phyloP scores from a whole-genome alignment of 2,888 invertebrate species.

The Druceiella hillmani region DNA sequence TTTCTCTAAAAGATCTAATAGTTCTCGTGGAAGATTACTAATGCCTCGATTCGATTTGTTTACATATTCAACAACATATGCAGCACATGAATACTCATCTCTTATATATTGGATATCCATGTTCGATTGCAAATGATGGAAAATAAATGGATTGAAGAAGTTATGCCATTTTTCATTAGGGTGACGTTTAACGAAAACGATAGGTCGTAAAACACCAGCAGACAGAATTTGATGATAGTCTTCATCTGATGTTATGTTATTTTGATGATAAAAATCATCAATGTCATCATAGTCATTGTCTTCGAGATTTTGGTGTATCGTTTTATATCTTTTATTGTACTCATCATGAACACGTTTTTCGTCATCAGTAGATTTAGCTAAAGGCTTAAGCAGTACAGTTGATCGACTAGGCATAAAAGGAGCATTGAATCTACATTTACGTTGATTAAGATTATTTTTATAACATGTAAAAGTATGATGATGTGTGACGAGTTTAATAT shows the following conservation, averaged over 20 bases:
- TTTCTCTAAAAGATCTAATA: constrained; percentile 27
- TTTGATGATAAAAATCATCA: constrained; percentile 19
- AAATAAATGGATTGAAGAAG: constrained; percentile 25
- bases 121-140: constrained; percentile 20
- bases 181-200: constrained; percentile 20
- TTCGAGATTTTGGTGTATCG: constrained; percentile 19
- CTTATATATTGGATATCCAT: constrained; percentile 27
- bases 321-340: no score
- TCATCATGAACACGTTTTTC: no score
- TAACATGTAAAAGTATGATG: constrained; percentile 29
- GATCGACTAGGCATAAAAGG: no score
- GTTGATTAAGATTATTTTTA: no score
- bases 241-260: constrained; percentile 24
- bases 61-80: constrained; percentile 31
- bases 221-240: constrained; percentile 24
- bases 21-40: constrained; percentile 28
- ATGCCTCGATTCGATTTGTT: constrained; percentile 32
- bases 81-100: constrained; percentile 29
- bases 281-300: constrained; percentile 16
- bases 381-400: no score
- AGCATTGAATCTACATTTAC: no score
- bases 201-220: constrained; percentile 18
- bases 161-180: constrained; percentile 24
- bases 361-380: no score
- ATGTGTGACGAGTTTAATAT: constrained; percentile 25